phyloP scores from a whole-genome alignment of 2,797 vertebrate genomes.

The Fundulus diaphanus region DNA sequence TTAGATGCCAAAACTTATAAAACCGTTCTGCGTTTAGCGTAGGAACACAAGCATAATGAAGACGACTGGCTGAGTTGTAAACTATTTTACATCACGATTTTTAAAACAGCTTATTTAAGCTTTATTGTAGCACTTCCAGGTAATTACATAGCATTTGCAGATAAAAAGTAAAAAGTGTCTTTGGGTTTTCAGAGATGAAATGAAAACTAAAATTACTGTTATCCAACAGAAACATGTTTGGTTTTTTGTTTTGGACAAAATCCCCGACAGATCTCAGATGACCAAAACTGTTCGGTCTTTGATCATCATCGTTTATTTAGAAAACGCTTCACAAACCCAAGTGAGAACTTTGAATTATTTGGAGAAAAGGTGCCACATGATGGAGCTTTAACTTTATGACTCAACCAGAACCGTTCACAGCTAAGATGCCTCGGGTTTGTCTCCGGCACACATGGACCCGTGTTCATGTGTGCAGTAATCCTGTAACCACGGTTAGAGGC shows the following conservation, averaged over 20 bases:
- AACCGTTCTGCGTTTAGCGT: background rate
- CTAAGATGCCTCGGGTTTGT: constrained; percentile 51
- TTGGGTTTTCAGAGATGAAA: constrained; percentile 19
- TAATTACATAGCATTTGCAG: constrained; percentile 6
- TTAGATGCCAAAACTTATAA: background rate
- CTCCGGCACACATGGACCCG: constrained; percentile 49
- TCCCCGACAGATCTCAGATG: constrained; percentile 5
- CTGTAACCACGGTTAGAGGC: constrained; percentile 43
- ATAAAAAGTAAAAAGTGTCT: constrained; percentile 9
- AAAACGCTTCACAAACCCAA: too few relatives aligned
- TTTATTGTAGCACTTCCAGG: constrained; percentile 16
- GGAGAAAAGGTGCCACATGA: background rate
- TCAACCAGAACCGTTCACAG: constrained; percentile 44
- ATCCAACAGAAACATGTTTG: background rate
- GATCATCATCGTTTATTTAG: too few relatives aligned
- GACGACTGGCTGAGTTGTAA: background rate
- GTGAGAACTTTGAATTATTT: too few relatives aligned
- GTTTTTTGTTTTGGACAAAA: constrained; percentile 8
- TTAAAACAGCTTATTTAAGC: constrained; percentile 1
- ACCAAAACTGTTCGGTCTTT: background rate
- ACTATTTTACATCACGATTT: constrained; percentile 9
- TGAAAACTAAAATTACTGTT: constrained; percentile 28
- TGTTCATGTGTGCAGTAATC: constrained; percentile 33
- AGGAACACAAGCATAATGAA: constrained; percentile 23
- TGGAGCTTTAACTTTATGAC: background rate